Base-by-base conservation (phyloP, 2,888 invertebrate species). In the Neocrepidodera transversa region DNA sequence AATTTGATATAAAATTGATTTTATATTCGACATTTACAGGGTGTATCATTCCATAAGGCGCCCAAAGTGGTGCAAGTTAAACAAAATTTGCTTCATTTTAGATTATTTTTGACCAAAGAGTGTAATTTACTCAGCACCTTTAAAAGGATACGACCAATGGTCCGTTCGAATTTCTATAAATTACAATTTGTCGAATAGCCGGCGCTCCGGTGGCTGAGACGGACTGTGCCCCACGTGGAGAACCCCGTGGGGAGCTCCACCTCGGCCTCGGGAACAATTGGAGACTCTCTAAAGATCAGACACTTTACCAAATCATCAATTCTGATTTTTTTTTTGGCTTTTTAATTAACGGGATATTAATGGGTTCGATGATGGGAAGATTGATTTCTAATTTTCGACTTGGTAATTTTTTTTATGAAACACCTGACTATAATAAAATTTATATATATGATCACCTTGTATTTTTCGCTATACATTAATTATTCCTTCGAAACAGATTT, bases 111-210 rank as follows among this genome's bases (percentile, higher is more conserved):
- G n/a, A n/a, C n/a, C n/a, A n/a, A n/a, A 13, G n/a, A 5, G 30
- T 55, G 30, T 59, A 63, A 47, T 49, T 56, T 36, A 23, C 11
- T 28, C 54, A n/a, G 38, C 42, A 57, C 54, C 30, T 51, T 56
- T 60, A 55, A 40, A 53, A 42, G 42, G n/a, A 30, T 30, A 38
- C 45, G 13, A 45, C 32, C 20, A 14, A n/a, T 4, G 20, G 54
- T 36, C 45, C 40, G 28, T 50, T 14, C 52, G 35, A 54, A 45
- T 45, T 70, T 70, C 74, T 70, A 78, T 79, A 79, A 79, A 79
- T 79, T 79, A 79, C 78, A 79, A 79, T 79, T 79, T 79, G 79
- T 79, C 79, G 78, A 77, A 77, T 68, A 65, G 49, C 63, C 67
- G 71, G 71, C 72, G 38, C 38, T 32, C 32, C 32, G 32, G 11